Conservation (phyloP, 2,888 invertebrate species). For the Molanna angustata region DNA sequence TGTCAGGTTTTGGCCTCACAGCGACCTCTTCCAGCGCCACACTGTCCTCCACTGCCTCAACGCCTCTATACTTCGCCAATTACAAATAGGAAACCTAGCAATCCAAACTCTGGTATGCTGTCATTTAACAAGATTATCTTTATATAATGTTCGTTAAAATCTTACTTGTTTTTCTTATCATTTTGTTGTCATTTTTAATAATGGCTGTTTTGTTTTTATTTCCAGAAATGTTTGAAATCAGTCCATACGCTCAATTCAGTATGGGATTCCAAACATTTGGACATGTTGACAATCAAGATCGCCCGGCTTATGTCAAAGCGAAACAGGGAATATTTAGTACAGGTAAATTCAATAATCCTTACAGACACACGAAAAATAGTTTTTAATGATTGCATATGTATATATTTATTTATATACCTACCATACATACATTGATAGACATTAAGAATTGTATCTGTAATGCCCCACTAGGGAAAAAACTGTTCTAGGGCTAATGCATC, state of each 20-base stretch:
- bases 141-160: no score
- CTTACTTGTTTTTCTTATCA: background rate
- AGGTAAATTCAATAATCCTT: slow-evolving; percentile 37
- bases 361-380: background rate
- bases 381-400: background rate
- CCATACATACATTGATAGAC: no score
- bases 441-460: no score
- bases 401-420: no score
- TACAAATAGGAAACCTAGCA: slow-evolving; percentile 45
- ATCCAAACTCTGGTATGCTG: slow-evolving; percentile 39
- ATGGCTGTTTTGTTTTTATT: no score
- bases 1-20: background rate
- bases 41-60: slow-evolving; percentile 28
- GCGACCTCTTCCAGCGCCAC: slow-evolving; percentile 16
- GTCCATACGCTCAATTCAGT: slow-evolving; percentile 53
- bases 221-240: slow-evolving; percentile 50
- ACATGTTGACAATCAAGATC: slow-evolving; percentile 51
- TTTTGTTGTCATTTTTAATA: no score
- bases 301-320: slow-evolving; percentile 46
- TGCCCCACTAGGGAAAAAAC: no score
- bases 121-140: no score
- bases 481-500: no score
- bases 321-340: slow-evolving; percentile 50
- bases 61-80: slow-evolving; percentile 52
- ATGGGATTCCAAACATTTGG: slow-evolving; percentile 54